These are phyloP conservation scores for Exaiptasia diaphana DNA, from an alignment of 64 coral and sea anemone species.

Conservation along the genomic window DNA sequence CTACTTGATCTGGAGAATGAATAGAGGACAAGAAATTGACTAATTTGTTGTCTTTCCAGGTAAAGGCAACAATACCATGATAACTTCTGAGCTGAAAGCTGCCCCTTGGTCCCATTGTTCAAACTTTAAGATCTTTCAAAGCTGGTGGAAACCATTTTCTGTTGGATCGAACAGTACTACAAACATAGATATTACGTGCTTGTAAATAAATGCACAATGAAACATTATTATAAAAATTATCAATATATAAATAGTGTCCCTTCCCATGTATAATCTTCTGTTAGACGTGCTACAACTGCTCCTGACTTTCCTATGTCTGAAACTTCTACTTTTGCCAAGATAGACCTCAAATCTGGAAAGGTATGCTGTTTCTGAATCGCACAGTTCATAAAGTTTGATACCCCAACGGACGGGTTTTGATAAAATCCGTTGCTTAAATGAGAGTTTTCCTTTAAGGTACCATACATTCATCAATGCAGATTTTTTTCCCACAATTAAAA, in stretches of 20 bases:
- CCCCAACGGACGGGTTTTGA: constrained; percentile 46
- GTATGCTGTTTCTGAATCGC: constrained; percentile 55
- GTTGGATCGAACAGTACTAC: constrained; percentile 31
- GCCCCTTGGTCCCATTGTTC: not conserved
- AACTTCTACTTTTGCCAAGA: constrained; percentile 47
- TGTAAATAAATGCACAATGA: constrained; percentile 51
- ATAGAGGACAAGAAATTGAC: constrained; percentile 31
- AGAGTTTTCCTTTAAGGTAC: constrained; percentile 52
- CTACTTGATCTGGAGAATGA: constrained; percentile 36
- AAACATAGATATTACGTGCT: constrained; percentile 23
- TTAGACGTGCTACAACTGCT: constrained; percentile 24
- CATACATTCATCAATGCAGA: constrained; percentile 53
- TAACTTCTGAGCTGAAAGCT: not conserved
- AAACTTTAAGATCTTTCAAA: constrained; percentile 31
- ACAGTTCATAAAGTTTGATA: constrained; percentile 56
- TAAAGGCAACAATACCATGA: constrained; percentile 7
- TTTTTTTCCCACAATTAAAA: constrained; percentile 41
- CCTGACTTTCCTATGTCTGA: constrained; percentile 40
- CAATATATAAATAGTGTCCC: constrained; percentile 31
- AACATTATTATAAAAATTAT: constrained; percentile 45
- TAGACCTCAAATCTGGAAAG: constrained; percentile 51
- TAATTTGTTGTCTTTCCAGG: constrained; percentile 52
- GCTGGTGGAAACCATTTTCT: constrained; percentile 30
- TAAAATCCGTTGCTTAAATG: constrained; percentile 47
- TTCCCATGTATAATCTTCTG: constrained; percentile 23